A percentile compares a stretch with the other conserved stretches of the same genome.
Conservation (phyloP, 2,888 invertebrate species). For the Orchesellides sinensis region DNA sequence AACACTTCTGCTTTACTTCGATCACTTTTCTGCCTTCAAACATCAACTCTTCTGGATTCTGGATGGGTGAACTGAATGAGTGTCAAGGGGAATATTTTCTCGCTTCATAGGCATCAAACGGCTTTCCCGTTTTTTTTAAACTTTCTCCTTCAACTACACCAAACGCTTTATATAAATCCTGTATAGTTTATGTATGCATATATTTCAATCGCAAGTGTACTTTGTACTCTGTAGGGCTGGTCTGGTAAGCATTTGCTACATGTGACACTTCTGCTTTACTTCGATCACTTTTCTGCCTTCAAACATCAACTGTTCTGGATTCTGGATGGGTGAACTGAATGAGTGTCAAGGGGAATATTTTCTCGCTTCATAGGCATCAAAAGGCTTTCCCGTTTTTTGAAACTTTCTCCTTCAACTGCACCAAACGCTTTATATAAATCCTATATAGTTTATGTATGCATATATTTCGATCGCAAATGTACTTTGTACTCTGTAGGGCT, state of each 20-base stretch:
- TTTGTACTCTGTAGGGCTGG: too few species aligned
- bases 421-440: too few species aligned
- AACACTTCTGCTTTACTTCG: constrained; percentile 50
- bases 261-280: too few species aligned
- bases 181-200: too few species aligned
- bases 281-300: constrained; percentile 60
- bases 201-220: too few species aligned
- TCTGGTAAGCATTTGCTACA: too few species aligned
- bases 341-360: constrained; percentile 67
- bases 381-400: constrained; percentile 30
- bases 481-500: too few species aligned
- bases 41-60: constrained; percentile 58
- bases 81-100: constrained; percentile 66
- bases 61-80: constrained; percentile 51
- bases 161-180: too few species aligned
- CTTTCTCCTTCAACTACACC: constrained; percentile 29
- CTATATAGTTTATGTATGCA: too few species aligned
- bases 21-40: constrained; percentile 60
- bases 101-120: constrained; percentile 58
- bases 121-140: constrained; percentile 22
- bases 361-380: constrained; percentile 61
- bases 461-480: too few species aligned
- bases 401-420: constrained; percentile 30
- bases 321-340: constrained; percentile 43
- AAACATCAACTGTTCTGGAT: constrained; percentile 61